Percentiles rank a stretch among this genome's conserved stretches.
Conservation (phyloP, 2,113 vertebrate genomes). For the Amphiprion ocellaris region DNA sequence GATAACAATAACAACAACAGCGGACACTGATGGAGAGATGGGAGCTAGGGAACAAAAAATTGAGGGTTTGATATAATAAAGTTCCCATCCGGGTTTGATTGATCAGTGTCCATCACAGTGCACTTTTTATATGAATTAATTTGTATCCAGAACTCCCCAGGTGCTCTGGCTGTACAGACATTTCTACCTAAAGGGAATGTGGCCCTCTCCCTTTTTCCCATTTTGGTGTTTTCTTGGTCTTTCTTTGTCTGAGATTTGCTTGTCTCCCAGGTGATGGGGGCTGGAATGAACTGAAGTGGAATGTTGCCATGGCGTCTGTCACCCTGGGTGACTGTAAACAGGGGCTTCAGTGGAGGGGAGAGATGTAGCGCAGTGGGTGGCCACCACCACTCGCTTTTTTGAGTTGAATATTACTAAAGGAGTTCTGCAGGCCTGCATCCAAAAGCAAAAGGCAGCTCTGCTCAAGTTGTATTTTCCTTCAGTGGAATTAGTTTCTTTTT, state of each 20-base stretch:
- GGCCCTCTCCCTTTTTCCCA: conserved; percentile 16
- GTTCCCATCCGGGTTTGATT: too few relatives aligned
- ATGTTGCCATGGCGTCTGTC: conserved; percentile 82
- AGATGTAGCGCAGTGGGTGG: conserved; percentile 55
- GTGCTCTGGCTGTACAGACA: conserved; percentile 6
- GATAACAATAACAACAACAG: neutral
- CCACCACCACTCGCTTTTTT: neutral
- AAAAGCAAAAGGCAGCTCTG: neutral
- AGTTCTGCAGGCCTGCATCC: neutral
- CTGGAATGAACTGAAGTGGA: conserved; percentile 80
- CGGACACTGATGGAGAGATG: neutral
- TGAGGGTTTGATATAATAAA: neutral
- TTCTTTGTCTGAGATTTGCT: conserved; percentile 71
- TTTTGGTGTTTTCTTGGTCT: conserved; percentile 45
- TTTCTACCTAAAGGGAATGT: neutral
- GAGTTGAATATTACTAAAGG: conserved; percentile 40
- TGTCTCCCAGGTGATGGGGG: conserved; percentile 83
- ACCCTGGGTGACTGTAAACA: conserved; percentile 86
- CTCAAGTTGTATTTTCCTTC: neutral
- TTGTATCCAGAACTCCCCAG: neutral
- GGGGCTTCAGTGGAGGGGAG: conserved; percentile 57
- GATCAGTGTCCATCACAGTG: neutral
- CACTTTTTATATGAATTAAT: neutral
- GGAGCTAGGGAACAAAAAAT: neutral
- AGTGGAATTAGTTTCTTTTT: neutral